Percentiles rank a stretch among this genome's conserved stretches.
Conservation (phyloP, 2,797 vertebrate genomes). For the Acipenser oxyrinchus region DNA sequence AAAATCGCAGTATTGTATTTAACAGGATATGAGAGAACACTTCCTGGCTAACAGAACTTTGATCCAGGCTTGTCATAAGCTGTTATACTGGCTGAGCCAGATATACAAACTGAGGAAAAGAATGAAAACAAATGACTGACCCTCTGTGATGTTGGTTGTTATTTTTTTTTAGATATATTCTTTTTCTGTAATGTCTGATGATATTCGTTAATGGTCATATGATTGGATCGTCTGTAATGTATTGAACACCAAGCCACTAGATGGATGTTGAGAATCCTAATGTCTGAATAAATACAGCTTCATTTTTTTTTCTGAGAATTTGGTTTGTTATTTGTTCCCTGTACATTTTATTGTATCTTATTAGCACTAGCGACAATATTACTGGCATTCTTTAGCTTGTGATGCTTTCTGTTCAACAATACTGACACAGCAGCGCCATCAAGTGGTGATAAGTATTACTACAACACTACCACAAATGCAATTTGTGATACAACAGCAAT, state of each 20-base stretch:
- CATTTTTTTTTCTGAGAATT: conserved; percentile 52
- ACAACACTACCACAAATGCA: too few relatives aligned
- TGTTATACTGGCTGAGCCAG: conserved; percentile 26
- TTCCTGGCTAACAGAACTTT: conserved; percentile 25
- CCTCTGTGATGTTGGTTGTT: conserved; percentile 43
- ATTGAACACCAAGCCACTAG: conserved; percentile 71
- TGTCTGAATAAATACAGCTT: conserved; percentile 81
- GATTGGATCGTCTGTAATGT: conserved; percentile 75
- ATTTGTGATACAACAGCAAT: too few relatives aligned
- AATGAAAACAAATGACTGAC: conserved; percentile 37
- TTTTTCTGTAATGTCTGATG: conserved; percentile 66
- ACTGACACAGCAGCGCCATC: too few relatives aligned
- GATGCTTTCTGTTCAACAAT: too few relatives aligned
- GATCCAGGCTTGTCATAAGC: conserved; percentile 44
- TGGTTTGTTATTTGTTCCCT: conserved; percentile 10
- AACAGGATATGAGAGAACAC: conserved; percentile 41
- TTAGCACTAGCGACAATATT: too few relatives aligned
- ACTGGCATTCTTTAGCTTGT: too few relatives aligned
- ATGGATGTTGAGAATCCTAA: conserved; percentile 74
- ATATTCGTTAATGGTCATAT: conserved; percentile 74
- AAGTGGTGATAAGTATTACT: too few relatives aligned
- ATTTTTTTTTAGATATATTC: conserved; percentile 48
- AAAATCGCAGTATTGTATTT: conserved; percentile 49
- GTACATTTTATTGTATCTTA: too few relatives aligned
- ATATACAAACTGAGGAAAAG: conserved; percentile 36